Evolutionary conservation across 2,888 invertebrate genomes (phyloP).

Genomic region (Neoitamus cyanurus): DNA sequence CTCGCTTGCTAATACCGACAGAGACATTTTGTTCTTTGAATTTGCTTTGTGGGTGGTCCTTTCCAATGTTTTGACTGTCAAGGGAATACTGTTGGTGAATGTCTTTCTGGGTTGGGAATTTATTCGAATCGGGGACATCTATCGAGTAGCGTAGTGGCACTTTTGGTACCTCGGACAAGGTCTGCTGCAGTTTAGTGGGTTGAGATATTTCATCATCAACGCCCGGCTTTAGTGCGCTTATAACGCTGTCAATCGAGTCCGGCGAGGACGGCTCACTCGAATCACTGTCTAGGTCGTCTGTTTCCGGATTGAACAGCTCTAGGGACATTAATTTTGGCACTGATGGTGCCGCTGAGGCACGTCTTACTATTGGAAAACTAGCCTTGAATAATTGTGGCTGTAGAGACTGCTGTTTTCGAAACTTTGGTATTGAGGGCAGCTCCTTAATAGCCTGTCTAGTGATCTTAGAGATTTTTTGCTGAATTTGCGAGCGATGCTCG

Average conservation of each 20-base stretch:
- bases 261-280: constrained; percentile 86
- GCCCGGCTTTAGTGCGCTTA: constrained; percentile 70
- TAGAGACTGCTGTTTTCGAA: constrained; percentile 64
- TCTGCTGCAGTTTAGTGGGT: not conserved
- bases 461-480: constrained; percentile 69
- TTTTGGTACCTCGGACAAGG: not conserved
- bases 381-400: constrained; percentile 59
- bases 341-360: constrained; percentile 72
- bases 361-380: constrained; percentile 78
- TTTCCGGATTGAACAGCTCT: constrained; percentile 90
- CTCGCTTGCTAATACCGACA: not conserved
- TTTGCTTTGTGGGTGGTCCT: not conserved
- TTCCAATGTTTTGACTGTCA: not conserved
- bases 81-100: constrained; percentile 18
- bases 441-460: constrained; percentile 73
- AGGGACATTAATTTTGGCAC: constrained; percentile 81
- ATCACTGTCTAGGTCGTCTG: constrained; percentile 90
- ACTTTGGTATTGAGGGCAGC: constrained; percentile 73
- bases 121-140: not conserved
- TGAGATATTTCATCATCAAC: not conserved
- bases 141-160: not conserved
- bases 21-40: not conserved
- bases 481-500: constrained; percentile 61
- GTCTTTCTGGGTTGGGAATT: not conserved
- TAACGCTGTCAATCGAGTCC: constrained; percentile 87